These are phyloP conservation scores for Sebastes taczanowskii DNA, from an alignment of 2,797 vertebrate species.

Conservation along the genomic window DNA sequence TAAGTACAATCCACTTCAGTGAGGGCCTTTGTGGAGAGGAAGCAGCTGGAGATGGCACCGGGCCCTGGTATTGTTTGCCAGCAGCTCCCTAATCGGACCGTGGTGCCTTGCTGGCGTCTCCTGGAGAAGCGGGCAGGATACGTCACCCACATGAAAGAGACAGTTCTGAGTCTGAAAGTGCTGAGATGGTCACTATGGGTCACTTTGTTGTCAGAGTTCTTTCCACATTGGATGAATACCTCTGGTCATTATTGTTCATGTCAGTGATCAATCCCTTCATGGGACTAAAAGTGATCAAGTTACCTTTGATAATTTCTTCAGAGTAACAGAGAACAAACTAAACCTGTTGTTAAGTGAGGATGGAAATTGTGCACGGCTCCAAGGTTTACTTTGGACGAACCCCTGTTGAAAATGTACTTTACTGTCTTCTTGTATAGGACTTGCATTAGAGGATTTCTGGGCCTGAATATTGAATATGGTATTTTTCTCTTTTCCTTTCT, in stretches of 20 bases:
- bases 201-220: slow-evolving; percentile 12
- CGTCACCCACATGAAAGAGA: slow-evolving; percentile 47
- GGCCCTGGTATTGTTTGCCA: slow-evolving; percentile 73
- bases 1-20: slow-evolving; percentile 66
- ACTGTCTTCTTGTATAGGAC: slow-evolving; percentile 37
- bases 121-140: slow-evolving; percentile 38
- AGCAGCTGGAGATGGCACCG: slow-evolving; percentile 77
- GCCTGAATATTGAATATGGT: slow-evolving; percentile 46
- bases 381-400: slow-evolving; percentile 46
- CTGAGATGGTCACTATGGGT: slow-evolving; percentile 6
- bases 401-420: slow-evolving; percentile 31
- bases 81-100: slow-evolving; percentile 55
- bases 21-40: slow-evolving; percentile 67
- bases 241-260: slow-evolving; percentile 13
- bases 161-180: slow-evolving; percentile 20
- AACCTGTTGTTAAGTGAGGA: slow-evolving; percentile 23
- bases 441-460: slow-evolving; percentile 55
- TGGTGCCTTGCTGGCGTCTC: slow-evolving; percentile 62
- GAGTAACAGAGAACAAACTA: slow-evolving; percentile 33
- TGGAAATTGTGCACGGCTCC: slow-evolving; percentile 24
- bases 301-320: slow-evolving; percentile 32
- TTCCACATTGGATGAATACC: background rate
- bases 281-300: slow-evolving; percentile 15
- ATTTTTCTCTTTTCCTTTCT: slow-evolving; percentile 40
- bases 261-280: slow-evolving; percentile 15